phyloP scores from a whole-genome alignment of 2,797 vertebrate species.

The Acestrorhynchus altus region DNA sequence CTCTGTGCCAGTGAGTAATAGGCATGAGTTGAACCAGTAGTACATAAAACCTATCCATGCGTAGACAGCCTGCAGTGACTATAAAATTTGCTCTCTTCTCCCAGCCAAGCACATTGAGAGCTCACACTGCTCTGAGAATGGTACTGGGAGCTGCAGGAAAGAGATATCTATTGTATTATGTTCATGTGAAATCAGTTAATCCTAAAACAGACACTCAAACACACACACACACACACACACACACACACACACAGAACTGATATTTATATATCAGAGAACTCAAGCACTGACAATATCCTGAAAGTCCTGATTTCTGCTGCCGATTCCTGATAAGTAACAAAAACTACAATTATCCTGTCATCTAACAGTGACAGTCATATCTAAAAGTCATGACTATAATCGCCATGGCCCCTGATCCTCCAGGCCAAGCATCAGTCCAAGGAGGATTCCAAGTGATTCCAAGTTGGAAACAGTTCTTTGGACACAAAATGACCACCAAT shows the following conservation, averaged over 20 bases:
- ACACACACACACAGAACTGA: not conserved
- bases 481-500: not conserved
- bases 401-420: no score
- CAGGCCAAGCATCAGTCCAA: no score
- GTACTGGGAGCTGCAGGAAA: not conserved
- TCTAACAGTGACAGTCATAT: not conserved
- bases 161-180: not conserved
- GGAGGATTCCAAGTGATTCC: no score
- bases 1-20: conserved; percentile 21
- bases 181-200: conserved; percentile 13
- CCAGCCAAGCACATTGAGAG: not conserved
- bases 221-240: not conserved
- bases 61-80: conserved; percentile 18
- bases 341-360: not conserved
- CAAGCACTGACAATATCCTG: not conserved
- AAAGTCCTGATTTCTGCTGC: not conserved
- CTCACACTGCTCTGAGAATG: not conserved
- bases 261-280: not conserved
- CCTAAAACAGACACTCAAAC: not conserved
- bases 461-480: not conserved
- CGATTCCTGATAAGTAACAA: no score
- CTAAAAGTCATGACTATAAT: no score
- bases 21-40: conserved; percentile 16
- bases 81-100: conserved; percentile 17
- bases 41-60: conserved; percentile 26